Conservation (phyloP, 2,888 invertebrate species). For the Epinotia nisella region DNA sequence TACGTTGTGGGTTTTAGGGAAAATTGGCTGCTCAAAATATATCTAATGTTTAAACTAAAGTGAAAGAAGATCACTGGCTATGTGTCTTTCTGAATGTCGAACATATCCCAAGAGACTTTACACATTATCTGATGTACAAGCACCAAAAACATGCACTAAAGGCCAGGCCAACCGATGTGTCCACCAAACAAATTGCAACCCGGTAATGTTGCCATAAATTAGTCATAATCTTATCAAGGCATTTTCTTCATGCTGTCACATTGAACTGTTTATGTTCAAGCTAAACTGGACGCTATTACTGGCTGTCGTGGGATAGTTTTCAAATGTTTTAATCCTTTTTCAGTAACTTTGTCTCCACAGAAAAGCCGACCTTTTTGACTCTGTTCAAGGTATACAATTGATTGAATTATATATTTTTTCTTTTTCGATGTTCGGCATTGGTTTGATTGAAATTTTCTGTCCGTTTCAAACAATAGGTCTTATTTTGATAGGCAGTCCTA, state of each 20-base stretch:
- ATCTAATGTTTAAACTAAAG: background rate
- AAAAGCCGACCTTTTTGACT: background rate
- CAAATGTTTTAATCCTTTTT: background rate
- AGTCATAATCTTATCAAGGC: slow-evolving; percentile 36
- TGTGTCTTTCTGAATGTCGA: background rate
- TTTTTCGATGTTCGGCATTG: slow-evolving; percentile 19
- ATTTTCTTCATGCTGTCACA: slow-evolving; percentile 9
- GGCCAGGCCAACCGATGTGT: slow-evolving; percentile 7
- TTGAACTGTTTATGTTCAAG: background rate
- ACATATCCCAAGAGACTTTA: background rate
- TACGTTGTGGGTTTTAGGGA: background rate
- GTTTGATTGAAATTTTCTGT: slow-evolving; percentile 5
- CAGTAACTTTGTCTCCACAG: background rate
- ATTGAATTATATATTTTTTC: background rate
- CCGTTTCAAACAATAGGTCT: background rate
- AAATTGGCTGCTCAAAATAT: background rate
- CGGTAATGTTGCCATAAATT: slow-evolving; percentile 41
- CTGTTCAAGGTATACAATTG: slow-evolving; percentile 17
- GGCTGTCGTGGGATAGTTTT: background rate
- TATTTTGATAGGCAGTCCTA: too few species aligned
- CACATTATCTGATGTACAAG: slow-evolving; percentile 10
- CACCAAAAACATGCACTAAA: slow-evolving; percentile 21
- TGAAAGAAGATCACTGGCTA: background rate
- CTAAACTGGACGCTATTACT: slow-evolving; percentile 8
- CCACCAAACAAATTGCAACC: slow-evolving; percentile 37